These are phyloP conservation scores for Diphyllodes magnificus DNA, from an alignment of 2,113 vertebrate genomes.

Conservation along the genomic window DNA sequence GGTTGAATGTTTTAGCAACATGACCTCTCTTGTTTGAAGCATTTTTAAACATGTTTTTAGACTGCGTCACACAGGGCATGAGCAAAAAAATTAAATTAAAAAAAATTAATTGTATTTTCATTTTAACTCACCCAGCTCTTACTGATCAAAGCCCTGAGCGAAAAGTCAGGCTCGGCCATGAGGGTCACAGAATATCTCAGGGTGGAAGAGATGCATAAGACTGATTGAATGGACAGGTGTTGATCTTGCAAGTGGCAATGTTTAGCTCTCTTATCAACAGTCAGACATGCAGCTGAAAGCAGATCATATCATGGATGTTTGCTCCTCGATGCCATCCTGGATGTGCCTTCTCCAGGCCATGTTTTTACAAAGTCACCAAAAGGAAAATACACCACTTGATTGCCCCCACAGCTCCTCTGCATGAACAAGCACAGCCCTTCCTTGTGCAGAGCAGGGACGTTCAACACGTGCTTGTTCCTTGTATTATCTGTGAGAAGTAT, in stretches of 20 bases:
- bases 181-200: neutral
- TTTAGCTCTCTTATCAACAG: neutral
- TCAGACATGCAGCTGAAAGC: neutral
- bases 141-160: neutral
- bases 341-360: neutral
- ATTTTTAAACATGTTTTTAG: neutral
- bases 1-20: neutral
- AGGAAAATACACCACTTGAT: neutral
- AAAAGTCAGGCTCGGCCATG: neutral
- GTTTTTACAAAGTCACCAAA: neutral
- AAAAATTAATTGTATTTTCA: neutral
- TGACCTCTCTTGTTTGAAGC: neutral
- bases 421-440: neutral
- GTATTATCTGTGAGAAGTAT: neutral
- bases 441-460: neutral
- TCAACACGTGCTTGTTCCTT: neutral
- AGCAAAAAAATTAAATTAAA: neutral
- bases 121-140: neutral
- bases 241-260: neutral
- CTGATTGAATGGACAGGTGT: neutral
- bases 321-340: neutral
- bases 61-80: rapidly evolving
- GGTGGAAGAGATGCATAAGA: neutral
- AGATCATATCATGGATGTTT: neutral
- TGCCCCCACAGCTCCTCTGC: neutral